phyloP scores from a whole-genome alignment of 37 sponge, comb jelly and placozoan species.

The Beroe ovata region DNA sequence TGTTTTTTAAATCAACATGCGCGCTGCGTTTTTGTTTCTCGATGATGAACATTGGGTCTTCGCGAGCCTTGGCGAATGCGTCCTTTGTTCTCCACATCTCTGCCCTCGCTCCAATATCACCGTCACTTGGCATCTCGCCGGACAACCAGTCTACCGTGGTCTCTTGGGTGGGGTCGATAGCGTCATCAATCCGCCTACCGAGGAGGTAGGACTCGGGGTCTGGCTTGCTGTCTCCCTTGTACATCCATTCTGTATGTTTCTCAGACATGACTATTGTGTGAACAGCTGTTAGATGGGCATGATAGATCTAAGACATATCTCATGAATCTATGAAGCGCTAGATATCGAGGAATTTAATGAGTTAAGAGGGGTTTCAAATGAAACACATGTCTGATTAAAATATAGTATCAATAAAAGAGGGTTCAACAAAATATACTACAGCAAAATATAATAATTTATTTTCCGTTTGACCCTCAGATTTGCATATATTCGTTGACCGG shows the following conservation, averaged over 20 bases:
- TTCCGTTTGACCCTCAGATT: slow-evolving; percentile 51
- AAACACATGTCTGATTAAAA: slow-evolving; percentile 14
- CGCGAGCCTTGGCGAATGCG: slow-evolving; percentile 61
- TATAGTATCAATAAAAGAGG: slow-evolving; percentile 47
- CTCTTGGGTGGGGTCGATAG: slow-evolving; percentile 29
- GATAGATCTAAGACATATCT: too few relatives aligned
- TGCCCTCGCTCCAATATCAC: slow-evolving; percentile 10
- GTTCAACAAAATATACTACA: slow-evolving; percentile 47
- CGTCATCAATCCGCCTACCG: slow-evolving; percentile 45
- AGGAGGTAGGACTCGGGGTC: slow-evolving; percentile 32
- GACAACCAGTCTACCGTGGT: background rate
- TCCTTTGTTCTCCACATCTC: slow-evolving; percentile 58
- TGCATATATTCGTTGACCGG: background rate
- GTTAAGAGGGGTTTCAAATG: too few relatives aligned
- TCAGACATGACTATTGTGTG: too few relatives aligned
- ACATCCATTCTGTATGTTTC: slow-evolving; percentile 61
- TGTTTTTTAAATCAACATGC: slow-evolving; percentile 36
- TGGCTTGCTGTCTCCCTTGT: slow-evolving; percentile 44
- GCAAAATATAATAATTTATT: slow-evolving; percentile 62
- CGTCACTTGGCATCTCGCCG: background rate
- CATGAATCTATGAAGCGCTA: too few relatives aligned
- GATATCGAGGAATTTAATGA: too few relatives aligned
- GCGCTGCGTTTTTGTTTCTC: slow-evolving; percentile 58
- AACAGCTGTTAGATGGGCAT: too few relatives aligned
- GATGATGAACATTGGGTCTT: slow-evolving; percentile 60